Percentiles rank a stretch among this genome's conserved stretches.
These are phyloP conservation scores for Rousettus leschenaultii DNA, from an alignment of 2,113 vertebrate species.

Conservation along the genomic window DNA sequence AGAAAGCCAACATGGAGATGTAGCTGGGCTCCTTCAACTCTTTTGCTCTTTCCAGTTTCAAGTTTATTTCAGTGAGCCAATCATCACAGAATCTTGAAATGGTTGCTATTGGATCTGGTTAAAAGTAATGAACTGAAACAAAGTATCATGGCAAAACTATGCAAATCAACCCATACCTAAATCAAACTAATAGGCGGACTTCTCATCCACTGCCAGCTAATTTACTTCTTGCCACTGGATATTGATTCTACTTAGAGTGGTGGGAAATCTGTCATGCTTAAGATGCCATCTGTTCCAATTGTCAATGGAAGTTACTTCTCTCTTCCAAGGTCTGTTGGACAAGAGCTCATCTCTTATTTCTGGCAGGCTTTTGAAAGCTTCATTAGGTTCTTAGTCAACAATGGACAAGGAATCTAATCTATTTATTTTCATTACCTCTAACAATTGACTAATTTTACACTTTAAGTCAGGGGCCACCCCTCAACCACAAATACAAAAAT, in stretches of 20 bases:
- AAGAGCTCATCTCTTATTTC: slow-evolving; percentile 41
- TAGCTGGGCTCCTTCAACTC: not conserved
- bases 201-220: slow-evolving; percentile 66
- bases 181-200: slow-evolving; percentile 74
- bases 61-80: slow-evolving; percentile 50
- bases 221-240: slow-evolving; percentile 69
- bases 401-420: not conserved
- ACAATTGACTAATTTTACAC: slow-evolving; percentile 36
- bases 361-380: slow-evolving; percentile 53
- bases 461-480: not conserved
- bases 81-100: slow-evolving; percentile 59
- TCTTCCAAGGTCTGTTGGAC: slow-evolving; percentile 49
- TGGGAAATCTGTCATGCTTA: slow-evolving; percentile 71
- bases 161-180: slow-evolving; percentile 75
- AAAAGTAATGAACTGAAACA: slow-evolving; percentile 78
- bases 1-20: slow-evolving; percentile 28
- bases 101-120: slow-evolving; percentile 57
- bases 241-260: slow-evolving; percentile 63
- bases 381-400: slow-evolving; percentile 37
- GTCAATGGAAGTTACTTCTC: slow-evolving; percentile 52
- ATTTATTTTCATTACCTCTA: slow-evolving; percentile 59
- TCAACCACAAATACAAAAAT: slow-evolving; percentile 39
- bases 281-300: slow-evolving; percentile 71
- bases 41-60: slow-evolving; percentile 46
- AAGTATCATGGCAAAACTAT: slow-evolving; percentile 77